Base-by-base conservation (phyloP, 2,888 invertebrate species). In the Rhagophthalmus giganteus region DNA sequence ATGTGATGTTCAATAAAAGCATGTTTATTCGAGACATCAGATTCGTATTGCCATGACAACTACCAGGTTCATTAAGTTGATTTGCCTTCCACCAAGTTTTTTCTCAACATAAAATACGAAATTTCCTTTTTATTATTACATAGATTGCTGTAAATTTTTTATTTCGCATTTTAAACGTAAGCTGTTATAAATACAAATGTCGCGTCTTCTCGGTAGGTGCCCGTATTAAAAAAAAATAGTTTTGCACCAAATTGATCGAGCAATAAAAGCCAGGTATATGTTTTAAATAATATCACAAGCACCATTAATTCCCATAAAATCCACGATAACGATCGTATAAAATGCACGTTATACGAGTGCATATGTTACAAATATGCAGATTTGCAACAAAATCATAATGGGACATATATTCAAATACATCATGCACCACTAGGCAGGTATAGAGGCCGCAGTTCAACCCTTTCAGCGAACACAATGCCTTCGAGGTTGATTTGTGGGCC, bases 231-330 rank as follows among this genome's bases (percentile, higher is more conserved):
- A n/a, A n/a, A n/a, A n/a, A n/a, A n/a, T n/a, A n/a, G n/a, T n/a
- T n/a, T n/a, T n/a, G n/a, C n/a, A n/a, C n/a, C n/a, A n/a, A n/a
- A n/a, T n/a, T n/a, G n/a, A n/a, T n/a, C n/a, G n/a, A n/a, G n/a
- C n/a, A n/a, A n/a, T n/a, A n/a, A n/a, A n/a, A n/a, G n/a, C n/a
- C n/a, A n/a, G n/a, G n/a, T n/a, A n/a, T n/a, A 57, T 58, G 62
- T 61, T 61, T 63, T 60, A 63, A 62, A 62, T 58, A 60, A 62
- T 60, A 73, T 73, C 72, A 73, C 67, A 73, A 68, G 73, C 70
- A 68, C 72, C 73, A 73, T 73, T 73, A 73, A 73, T 70, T 72
- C 70, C 63, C 65, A 66, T 69, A 66, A 70, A 72, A 72, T 71
- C 63, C 41, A 39, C 35, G 60, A 61, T 62, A 59, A 46, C 57